Evolutionary conservation across 1,140 invertebrate species (phyloP), one percentile per base, ranked within the genome.

Genomic region (Drosophila orena): DNA sequence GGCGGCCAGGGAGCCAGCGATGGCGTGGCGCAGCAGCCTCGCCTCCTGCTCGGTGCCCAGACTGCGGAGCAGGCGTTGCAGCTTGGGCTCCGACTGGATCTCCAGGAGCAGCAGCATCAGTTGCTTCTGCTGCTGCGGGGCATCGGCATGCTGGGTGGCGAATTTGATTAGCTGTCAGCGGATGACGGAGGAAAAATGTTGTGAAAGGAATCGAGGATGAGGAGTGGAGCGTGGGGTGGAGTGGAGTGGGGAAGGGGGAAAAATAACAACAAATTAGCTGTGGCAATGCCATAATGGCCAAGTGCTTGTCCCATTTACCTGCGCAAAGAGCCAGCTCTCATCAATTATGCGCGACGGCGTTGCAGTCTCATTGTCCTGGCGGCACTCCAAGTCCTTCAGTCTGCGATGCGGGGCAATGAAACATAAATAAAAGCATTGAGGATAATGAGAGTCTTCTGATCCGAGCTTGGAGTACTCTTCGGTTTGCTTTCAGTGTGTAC

Each of bases 251-350:
- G 38, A 43, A 5, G 24, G 7, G 54, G 27, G 27, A 52, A 44
- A 46, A 65, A 60, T 30, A 52, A 62, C 30, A 60, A 72, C 56
- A 64, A 85, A 72, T 85, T 80, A 80, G 81, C 81, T 66, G 56
- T 46, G 62, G 71, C 60, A 46, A 38, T 54, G 56, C 47, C 65
- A 60, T 77, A 80, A 75, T 60, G 58, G 54, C 15, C 44, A 42
- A 70, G 74, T 70, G 60, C 53, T 76, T 58, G 46, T 59, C 47
- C 58, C 68, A 91, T 80, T 91, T 76, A 92, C 91, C 91, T 92
- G 88, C 20, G 70, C 77, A 74, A 92, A 91, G 50, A 92, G 77
- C 91, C 91, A 92, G 73, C 83, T 84, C 77, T 92, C 91, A 77
- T 92, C 91, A 79, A 92, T 91, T 76, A 92, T 91, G 77, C 79